Evolutionary conservation across 2,888 invertebrate genomes (phyloP).

Genomic region (Helicoverpa assulta): DNA sequence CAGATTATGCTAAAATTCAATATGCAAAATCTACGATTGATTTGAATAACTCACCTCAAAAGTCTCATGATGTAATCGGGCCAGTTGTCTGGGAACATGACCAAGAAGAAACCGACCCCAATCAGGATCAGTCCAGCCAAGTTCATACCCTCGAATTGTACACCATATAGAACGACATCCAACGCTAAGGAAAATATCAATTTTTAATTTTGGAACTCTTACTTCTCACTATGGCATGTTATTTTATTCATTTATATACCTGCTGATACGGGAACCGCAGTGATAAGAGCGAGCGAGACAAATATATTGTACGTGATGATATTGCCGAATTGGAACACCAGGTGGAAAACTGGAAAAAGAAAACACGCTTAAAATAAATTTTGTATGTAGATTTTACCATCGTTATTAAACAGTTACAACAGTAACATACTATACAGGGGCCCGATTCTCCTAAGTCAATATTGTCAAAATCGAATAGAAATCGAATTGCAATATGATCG

Average conservation of each 20-base stretch:
- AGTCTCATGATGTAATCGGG: slow-evolving; percentile 97
- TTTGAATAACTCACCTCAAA: slow-evolving; percentile 92
- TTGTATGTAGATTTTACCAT: neutral
- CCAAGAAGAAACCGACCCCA: slow-evolving; percentile 97
- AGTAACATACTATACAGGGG: too few species aligned
- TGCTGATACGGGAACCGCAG: slow-evolving; percentile 98
- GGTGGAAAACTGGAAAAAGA: slow-evolving; percentile 94
- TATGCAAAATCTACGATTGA: neutral
- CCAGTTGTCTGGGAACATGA: slow-evolving; percentile 99
- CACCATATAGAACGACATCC: slow-evolving; percentile 96
- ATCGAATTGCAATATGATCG: too few species aligned
- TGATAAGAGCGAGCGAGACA: slow-evolving; percentile 97
- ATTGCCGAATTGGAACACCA: slow-evolving; percentile 98
- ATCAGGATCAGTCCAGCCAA: slow-evolving; percentile 98
- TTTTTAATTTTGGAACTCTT: neutral
- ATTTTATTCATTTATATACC: slow-evolving; percentile 89
- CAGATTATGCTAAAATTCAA: neutral
- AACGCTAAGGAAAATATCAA: slow-evolving; percentile 90
- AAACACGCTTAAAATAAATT: slow-evolving; percentile 5
- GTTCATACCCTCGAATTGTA: slow-evolving; percentile 98
- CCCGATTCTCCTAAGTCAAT: too few species aligned
- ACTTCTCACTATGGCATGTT: neutral
- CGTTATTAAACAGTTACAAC: neutral
- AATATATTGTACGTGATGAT: slow-evolving; percentile 98
- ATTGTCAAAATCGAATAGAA: too few species aligned